Conservation (phyloP, 2,888 invertebrate genomes). For the Acronicta leporina region DNA sequence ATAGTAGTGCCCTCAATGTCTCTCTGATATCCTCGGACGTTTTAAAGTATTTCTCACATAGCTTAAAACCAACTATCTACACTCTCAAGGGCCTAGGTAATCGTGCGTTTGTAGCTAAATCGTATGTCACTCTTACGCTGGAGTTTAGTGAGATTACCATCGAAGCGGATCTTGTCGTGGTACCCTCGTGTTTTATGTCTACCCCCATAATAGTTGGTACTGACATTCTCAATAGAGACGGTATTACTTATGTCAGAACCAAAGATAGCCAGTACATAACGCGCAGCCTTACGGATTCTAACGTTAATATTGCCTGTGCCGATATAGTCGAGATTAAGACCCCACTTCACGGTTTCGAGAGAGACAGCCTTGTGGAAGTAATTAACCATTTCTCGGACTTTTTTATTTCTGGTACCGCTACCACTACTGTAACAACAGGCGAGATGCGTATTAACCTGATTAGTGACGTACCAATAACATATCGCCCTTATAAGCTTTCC, state of each 20-base stretch:
- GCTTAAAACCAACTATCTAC: background rate
- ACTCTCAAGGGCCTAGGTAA: slow-evolving; percentile 14
- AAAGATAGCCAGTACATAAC: slow-evolving; percentile 11
- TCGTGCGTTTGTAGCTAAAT: background rate
- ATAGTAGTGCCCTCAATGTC: background rate
- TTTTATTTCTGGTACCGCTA: background rate
- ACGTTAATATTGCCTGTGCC: too few species aligned
- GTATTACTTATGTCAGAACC: background rate
- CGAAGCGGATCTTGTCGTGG: slow-evolving; percentile 15
- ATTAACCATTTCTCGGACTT: background rate
- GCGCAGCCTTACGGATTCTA: background rate
- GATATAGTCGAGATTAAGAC: background rate
- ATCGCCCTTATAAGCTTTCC: slow-evolving; percentile 2
- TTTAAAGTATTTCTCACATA: background rate
- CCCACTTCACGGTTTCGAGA: background rate
- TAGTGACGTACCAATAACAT: background rate
- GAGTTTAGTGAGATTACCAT: slow-evolving; percentile 7
- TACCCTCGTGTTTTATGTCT: slow-evolving; percentile 16
- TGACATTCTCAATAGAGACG: slow-evolving; percentile 19
- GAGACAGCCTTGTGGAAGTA: background rate
- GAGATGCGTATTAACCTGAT: slow-evolving; percentile 1
- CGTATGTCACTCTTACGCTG: slow-evolving; percentile 23
- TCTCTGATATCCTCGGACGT: background rate
- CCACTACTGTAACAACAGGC: slow-evolving; percentile 1
- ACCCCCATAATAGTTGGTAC: slow-evolving; percentile 18